These are phyloP conservation scores for Apteryx owenii DNA, from an alignment of 2,113 vertebrate species.

Conservation along the genomic window DNA sequence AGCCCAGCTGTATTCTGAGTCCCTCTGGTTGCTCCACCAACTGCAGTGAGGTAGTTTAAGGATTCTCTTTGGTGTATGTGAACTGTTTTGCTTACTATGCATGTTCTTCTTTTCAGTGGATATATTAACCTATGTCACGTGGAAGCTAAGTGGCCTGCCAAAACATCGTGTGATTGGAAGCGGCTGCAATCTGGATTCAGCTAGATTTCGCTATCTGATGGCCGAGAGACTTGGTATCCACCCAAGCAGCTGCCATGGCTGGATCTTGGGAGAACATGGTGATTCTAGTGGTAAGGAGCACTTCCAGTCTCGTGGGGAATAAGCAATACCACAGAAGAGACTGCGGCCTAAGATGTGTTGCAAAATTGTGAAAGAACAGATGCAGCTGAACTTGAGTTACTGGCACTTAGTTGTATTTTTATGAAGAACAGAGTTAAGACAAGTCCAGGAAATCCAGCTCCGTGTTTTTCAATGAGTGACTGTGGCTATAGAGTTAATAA, in stretches of 20 bases:
- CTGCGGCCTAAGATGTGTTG: not conserved
- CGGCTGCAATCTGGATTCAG: slow-evolving; percentile 96
- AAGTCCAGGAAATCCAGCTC: not conserved
- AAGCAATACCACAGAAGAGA: rapidly evolving
- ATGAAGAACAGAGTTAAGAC: not conserved
- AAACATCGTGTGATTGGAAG: slow-evolving; percentile 96
- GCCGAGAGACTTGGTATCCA: slow-evolving; percentile 91
- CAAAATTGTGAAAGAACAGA: not conserved
- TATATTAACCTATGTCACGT: slow-evolving; percentile 95
- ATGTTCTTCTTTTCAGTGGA: slow-evolving; percentile 82
- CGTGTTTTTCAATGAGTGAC: rapidly evolving
- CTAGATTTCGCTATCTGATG: slow-evolving; percentile 94
- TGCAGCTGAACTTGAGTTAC: not conserved
- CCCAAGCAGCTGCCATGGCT: slow-evolving; percentile 93
- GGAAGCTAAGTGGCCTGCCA: slow-evolving; percentile 98
- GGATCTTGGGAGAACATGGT: slow-evolving; percentile 95
- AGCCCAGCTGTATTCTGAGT: not conserved
- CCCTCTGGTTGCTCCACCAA: not conserved
- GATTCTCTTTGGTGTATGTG: not conserved
- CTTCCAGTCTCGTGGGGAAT: not conserved
- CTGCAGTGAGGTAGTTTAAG: not conserved
- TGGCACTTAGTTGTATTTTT: not conserved
- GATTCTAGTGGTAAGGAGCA: slow-evolving; percentile 92
- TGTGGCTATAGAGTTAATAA: not conserved
- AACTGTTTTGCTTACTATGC: not conserved